Evolutionary conservation across 2,888 invertebrate species (phyloP), one percentile per base, ranked within the genome.

Genomic region (Drosophila pegasa): DNA sequence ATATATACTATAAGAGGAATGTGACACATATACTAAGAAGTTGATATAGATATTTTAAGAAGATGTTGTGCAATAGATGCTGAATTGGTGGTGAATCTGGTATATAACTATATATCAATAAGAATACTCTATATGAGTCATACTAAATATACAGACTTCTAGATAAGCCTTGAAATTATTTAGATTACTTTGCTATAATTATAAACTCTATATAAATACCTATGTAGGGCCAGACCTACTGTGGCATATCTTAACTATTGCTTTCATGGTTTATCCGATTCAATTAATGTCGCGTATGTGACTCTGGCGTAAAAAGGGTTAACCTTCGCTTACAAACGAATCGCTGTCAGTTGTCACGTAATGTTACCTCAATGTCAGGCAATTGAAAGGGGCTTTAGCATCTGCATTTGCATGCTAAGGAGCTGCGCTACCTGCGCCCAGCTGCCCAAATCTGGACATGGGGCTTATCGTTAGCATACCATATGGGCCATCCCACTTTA

Each of bases 361-460:
- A 58, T 56, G 47, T 83, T 83, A 77, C 83, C 80, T 79, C 77
- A 84, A 76, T 87, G 81, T 65, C 81, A 56, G 47, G 25, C 20
- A 41, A 29, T 45, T 18, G 45, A 18, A 29, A 45, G 45, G 27
- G 27, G 29, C 43, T 48, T 59, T 51, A 54, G 71, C 82, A 80
- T 79, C 82, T 70, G 74, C 69, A 87, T 83, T 83, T 71, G 82
- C 88, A 83, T 83, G 86, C 86, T 45, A 48, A 20, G 45, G 35
- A 60, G 59, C 62, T 59, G 51, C 50, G 58, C 9, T 47, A 40
- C 25, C 18, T 43, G 51, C 50, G 29, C 66, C 54, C 60, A 65
- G 54, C 60, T 71, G 70, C 29, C 47, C 60, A 61, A 56, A 71
- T 33, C 64, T 61, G 59, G 50, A 31, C 43, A 55, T 29, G 27